Evolutionary conservation across 1,140 invertebrate genomes (phyloP), one percentile per base, ranked within the genome.

Genomic region (Cephus cinctus): DNA sequence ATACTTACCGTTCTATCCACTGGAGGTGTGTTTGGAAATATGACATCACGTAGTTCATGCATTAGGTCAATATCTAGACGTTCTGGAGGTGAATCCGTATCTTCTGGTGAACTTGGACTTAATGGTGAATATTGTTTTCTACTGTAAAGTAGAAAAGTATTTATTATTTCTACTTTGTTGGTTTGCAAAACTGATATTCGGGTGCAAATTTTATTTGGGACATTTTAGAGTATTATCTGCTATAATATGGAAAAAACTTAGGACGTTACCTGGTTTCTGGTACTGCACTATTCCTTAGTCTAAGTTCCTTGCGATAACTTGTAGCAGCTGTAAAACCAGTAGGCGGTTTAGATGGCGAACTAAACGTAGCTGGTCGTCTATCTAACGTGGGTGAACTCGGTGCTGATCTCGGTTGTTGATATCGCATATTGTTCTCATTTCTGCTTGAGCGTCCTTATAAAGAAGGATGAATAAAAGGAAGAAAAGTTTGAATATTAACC

Each of bases 361-460:
- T 60, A 60, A 77, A 69, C 23, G 69, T 73, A 12, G 74, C 59
- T 22, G 77, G 64, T 54, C 78, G 69, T 58, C 76, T 71, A 48
- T 79, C 77, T n/a, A 76, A 67, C 2, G 82, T 83, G 1, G 85
- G 85, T 12, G 83, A 87, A 65, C 77, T 86, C 2, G 83, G 85
- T 4, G 82, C 85, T n/a, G 83, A 86, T 47, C 79, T 73, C 31
- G 82, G 81, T 53, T 81, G 64, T 27, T 77, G 59, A 67, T 76
- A 69, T 55, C 71, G 56, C 38, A 67, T 61, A 36, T 40, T 64
- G 18, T 65, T 63, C 8, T 75, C 73, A 25, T 56, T 63, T 62
- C 69, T 68, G 43, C 68, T 75, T 35, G 77, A 67, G 55, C 79
- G 61, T 54, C 77, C 56, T 78, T 6, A 23, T 12, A 4, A 36